Evolutionary conservation across 2,113 vertebrate species (phyloP).

Genomic region (Eulemur rufifrons): DNA sequence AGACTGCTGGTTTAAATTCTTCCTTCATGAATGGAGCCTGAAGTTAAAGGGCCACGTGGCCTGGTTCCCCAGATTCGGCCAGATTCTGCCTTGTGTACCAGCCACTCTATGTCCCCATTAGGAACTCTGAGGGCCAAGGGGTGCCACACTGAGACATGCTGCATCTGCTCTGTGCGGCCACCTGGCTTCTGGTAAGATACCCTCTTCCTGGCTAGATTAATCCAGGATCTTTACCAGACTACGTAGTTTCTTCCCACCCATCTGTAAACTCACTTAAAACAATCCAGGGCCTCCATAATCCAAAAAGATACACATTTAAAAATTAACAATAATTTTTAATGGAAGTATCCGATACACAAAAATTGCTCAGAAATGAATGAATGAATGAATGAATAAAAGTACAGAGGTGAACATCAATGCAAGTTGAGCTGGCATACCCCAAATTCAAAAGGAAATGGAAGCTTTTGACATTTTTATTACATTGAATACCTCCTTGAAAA

Average conservation of each 20-base stretch:
- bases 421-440: background rate
- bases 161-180: background rate
- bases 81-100: background rate
- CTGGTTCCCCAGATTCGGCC: background rate
- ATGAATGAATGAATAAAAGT: background rate
- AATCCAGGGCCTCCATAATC: background rate
- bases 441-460: conserved; percentile 28
- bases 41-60: background rate
- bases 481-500: background rate
- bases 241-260: background rate
- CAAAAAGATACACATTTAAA: background rate
- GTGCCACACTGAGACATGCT: background rate
- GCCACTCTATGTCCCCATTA: background rate
- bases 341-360: background rate
- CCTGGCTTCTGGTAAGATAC: background rate
- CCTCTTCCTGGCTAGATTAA: background rate
- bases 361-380: background rate
- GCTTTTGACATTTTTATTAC: background rate
- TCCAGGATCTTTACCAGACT: background rate
- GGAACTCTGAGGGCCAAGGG: background rate
- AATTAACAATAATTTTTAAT: background rate
- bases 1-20: background rate
- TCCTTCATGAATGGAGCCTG: background rate
- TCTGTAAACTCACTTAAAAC: background rate
- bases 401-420: background rate